phyloP scores from a whole-genome alignment of 2,797 vertebrate genomes.

The Cynopterus sphinx region DNA sequence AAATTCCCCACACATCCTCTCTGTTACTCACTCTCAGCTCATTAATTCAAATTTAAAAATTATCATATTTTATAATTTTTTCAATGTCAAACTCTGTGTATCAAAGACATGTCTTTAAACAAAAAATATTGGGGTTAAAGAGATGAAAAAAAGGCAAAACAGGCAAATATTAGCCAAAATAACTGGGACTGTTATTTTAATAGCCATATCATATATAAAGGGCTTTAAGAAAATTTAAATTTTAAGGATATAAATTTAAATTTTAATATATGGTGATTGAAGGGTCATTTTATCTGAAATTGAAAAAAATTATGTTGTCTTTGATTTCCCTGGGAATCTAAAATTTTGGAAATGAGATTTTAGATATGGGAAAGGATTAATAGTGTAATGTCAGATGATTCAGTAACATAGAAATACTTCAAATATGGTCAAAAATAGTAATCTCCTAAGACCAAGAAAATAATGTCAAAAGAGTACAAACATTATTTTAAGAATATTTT shows the following conservation, averaged over 20 bases:
- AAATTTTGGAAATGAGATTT: background rate
- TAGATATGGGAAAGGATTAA: background rate
- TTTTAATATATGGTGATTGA: background rate
- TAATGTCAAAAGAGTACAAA: background rate
- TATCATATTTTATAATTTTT: background rate
- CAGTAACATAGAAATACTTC: background rate
- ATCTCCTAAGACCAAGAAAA: background rate
- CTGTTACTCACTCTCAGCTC: background rate
- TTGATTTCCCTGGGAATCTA: background rate
- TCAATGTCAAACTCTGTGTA: background rate
- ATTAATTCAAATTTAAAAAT: background rate
- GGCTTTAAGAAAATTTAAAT: background rate
- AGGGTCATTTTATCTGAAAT: background rate
- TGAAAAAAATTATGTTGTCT: background rate
- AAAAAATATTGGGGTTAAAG: background rate
- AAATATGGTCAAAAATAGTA: background rate
- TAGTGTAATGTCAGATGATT: background rate
- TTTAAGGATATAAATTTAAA: background rate
- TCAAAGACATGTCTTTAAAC: background rate
- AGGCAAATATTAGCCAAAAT: background rate
- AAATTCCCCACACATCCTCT: background rate
- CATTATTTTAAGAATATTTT: background rate
- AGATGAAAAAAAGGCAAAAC: background rate
- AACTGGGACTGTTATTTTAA: background rate
- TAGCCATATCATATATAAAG: background rate